Conservation (phyloP, 2,888 invertebrate species). For the Argyresthia albistria region DNA sequence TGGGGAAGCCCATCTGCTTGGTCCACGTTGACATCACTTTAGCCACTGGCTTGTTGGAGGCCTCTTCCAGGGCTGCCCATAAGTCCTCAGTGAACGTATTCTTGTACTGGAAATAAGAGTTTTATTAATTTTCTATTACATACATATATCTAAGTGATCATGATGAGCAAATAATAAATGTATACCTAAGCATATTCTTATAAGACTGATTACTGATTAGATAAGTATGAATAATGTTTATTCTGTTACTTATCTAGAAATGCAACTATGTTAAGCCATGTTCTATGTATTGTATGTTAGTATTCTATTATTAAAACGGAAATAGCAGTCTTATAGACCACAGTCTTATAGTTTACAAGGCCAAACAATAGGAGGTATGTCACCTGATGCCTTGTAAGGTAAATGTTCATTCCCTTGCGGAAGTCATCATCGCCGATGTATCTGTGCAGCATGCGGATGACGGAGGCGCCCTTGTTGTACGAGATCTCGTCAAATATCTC, state of each 20-base stretch:
- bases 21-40: conserved; percentile 98
- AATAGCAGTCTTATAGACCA: too few relatives aligned
- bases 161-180: neutral
- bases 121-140: neutral
- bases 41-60: conserved; percentile 90
- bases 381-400: conserved; percentile 86
- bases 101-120: conserved; percentile 73
- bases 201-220: neutral
- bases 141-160: neutral
- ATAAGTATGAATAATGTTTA: neutral
- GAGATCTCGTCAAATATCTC: conserved; percentile 99
- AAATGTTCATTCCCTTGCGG: conserved; percentile 92
- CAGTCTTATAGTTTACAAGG: too few relatives aligned
- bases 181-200: neutral
- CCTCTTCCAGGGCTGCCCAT: conserved; percentile 91
- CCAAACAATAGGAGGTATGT: neutral
- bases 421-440: conserved; percentile 96
- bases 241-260: neutral
- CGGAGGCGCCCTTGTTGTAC: conserved; percentile 95
- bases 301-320: too few relatives aligned
- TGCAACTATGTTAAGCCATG: too few relatives aligned
- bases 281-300: too few relatives aligned
- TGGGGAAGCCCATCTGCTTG: conserved; percentile 94
- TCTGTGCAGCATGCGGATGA: conserved; percentile 94
- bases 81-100: conserved; percentile 96